These are phyloP conservation scores for Parauchenoglanis ngamensis DNA, from an alignment of 2,797 vertebrate genomes.

Conservation along the genomic window DNA sequence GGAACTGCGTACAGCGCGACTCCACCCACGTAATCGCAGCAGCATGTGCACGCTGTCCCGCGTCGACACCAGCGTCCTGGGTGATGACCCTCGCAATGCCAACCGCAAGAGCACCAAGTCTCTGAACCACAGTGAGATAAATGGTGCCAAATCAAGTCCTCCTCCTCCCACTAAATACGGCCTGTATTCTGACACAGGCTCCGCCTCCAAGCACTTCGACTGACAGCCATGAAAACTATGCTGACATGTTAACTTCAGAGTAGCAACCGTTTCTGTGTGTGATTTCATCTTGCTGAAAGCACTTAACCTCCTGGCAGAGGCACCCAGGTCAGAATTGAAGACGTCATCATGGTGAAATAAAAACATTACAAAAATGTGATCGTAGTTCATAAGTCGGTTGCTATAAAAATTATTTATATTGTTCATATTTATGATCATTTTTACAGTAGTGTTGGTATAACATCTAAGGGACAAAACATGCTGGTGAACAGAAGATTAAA, in stretches of 20 bases:
- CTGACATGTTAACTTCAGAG: too few relatives aligned
- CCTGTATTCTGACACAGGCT: constrained; percentile 69
- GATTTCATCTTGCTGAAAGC: not conserved
- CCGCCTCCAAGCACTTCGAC: constrained; percentile 68
- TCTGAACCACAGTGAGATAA: constrained; percentile 58
- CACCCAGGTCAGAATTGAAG: not conserved
- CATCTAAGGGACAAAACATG: not conserved
- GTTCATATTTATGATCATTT: not conserved
- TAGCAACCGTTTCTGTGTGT: not conserved
- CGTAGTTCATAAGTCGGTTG: not conserved
- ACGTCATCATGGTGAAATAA: not conserved
- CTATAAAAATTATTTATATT: not conserved
- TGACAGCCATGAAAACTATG: constrained; percentile 50
- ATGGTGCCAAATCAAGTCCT: constrained; percentile 63
- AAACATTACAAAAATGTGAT: not conserved
- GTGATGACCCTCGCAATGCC: constrained; percentile 55
- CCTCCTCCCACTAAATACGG: constrained; percentile 66
- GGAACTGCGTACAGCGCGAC: constrained; percentile 82
- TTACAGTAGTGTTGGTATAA: not conserved
- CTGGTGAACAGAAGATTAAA: not conserved
- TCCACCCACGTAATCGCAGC: constrained; percentile 81
- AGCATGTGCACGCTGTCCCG: constrained; percentile 88
- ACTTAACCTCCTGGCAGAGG: not conserved
- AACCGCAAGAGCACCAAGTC: constrained; percentile 73
- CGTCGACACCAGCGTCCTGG: constrained; percentile 83